phyloP scores from a whole-genome alignment of 2,797 vertebrate species.

The Spinus pinus region DNA sequence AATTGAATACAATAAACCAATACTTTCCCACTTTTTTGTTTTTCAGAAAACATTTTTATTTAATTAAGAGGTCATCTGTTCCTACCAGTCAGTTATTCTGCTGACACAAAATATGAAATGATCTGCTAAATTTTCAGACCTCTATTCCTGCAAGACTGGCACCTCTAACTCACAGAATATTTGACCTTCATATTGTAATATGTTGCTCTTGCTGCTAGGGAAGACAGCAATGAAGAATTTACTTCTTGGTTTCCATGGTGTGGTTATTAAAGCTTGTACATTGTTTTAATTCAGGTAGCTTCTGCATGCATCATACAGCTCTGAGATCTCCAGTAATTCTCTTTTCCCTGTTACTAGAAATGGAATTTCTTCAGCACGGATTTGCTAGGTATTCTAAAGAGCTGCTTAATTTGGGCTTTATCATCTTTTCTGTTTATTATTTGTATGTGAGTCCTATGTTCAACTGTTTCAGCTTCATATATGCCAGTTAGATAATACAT shows the following conservation, averaged over 20 bases:
- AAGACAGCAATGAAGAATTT: not conserved
- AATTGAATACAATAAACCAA: conserved; percentile 14
- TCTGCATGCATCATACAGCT: not conserved
- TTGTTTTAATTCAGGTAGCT: not conserved
- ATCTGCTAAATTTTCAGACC: not conserved
- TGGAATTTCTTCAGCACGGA: not conserved
- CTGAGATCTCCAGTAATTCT: not conserved
- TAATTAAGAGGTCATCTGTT: not conserved
- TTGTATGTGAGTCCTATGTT: not conserved
- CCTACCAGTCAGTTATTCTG: not conserved
- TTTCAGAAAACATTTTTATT: not conserved
- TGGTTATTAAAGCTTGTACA: not conserved
- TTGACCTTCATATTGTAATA: not conserved
- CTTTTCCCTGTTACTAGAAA: not conserved
- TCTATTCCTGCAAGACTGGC: not conserved
- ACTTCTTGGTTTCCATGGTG: not conserved
- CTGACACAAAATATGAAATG: not conserved
- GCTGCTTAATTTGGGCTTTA: not conserved
- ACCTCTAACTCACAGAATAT: not conserved
- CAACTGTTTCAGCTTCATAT: not conserved
- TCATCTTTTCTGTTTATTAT: not conserved
- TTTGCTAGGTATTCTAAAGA: not conserved
- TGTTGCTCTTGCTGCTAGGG: not conserved
- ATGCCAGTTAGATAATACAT: not conserved
- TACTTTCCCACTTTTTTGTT: not conserved